Evolutionary conservation across 2,797 vertebrate species (phyloP).

Genomic region (Manis pentadactyla): DNA sequence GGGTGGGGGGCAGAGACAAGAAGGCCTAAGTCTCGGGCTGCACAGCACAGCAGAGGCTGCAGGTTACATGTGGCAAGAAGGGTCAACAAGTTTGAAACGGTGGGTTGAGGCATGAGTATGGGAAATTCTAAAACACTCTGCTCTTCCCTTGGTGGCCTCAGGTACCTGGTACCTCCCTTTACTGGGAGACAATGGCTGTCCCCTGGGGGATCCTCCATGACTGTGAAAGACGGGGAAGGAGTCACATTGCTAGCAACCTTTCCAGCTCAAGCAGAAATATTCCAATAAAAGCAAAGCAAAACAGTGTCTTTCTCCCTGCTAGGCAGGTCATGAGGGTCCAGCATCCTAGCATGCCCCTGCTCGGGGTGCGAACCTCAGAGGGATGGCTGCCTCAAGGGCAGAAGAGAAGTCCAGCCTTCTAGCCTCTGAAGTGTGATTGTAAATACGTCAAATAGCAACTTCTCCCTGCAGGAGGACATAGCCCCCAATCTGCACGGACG

Average conservation of each 20-base stretch:
- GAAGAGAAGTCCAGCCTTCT: background rate
- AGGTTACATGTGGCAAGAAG: accelerated
- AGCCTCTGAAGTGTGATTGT: background rate
- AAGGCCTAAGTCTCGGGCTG: accelerated
- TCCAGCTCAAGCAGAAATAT: background rate
- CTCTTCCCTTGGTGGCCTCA: background rate
- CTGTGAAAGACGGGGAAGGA: background rate
- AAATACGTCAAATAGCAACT: accelerated
- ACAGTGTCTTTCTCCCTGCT: background rate
- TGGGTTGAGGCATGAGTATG: accelerated
- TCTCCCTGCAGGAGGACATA: background rate
- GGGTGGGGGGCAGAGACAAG: accelerated
- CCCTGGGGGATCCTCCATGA: background rate
- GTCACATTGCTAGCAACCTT: background rate
- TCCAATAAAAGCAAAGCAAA: background rate
- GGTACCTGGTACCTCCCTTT: background rate
- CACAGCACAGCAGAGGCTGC: accelerated
- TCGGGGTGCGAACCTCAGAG: accelerated
- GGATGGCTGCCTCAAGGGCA: accelerated
- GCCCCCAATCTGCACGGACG: too few species aligned
- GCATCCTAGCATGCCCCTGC: background rate
- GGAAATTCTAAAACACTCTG: accelerated
- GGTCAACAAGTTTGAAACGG: background rate
- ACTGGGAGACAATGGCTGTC: background rate
- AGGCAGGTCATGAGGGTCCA: background rate